Percentiles rank a stretch among this genome's conserved stretches.
These are phyloP conservation scores for Porites rus DNA, from an alignment of 92 coral and sea anemone species.

Conservation along the genomic window DNA sequence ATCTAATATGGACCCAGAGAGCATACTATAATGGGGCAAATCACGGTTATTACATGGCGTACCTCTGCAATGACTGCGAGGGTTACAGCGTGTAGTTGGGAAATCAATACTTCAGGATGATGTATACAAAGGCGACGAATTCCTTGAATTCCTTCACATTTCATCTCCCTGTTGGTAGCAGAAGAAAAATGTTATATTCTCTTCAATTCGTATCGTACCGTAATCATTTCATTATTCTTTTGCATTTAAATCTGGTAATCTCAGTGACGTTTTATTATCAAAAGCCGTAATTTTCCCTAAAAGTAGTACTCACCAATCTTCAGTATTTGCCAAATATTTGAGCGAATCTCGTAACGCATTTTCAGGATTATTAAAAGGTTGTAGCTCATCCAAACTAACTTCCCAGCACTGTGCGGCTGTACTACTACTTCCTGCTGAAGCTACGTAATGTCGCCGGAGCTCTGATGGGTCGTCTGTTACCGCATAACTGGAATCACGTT, in stretches of 20 bases:
- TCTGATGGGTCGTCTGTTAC: conserved; percentile 80
- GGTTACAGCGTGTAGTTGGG: conserved; percentile 81
- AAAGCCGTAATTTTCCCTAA: background rate
- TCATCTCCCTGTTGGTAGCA: conserved; percentile 74
- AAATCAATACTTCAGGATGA: conserved; percentile 76
- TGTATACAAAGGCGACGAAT: conserved; percentile 87
- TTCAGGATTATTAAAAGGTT: conserved; percentile 91
- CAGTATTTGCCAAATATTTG: conserved; percentile 81
- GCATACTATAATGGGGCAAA: background rate
- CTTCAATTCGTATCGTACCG: background rate
- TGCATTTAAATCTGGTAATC: background rate
- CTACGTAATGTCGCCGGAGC: conserved; percentile 66
- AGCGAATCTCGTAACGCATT: conserved; percentile 78
- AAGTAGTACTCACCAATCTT: conserved; percentile 85
- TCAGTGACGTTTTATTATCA: background rate
- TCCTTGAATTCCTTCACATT: conserved; percentile 92
- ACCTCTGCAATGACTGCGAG: conserved; percentile 94
- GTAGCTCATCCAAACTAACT: conserved; percentile 75
- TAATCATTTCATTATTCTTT: background rate
- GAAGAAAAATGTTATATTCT: background rate
- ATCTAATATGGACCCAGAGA: background rate
- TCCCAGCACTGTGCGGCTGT: conserved; percentile 87
- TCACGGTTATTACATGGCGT: background rate
- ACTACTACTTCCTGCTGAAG: conserved; percentile 78
- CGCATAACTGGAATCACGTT: conserved; percentile 78